phyloP scores from a whole-genome alignment of 1,140 invertebrate genomes.

The Holotrichia oblita region DNA sequence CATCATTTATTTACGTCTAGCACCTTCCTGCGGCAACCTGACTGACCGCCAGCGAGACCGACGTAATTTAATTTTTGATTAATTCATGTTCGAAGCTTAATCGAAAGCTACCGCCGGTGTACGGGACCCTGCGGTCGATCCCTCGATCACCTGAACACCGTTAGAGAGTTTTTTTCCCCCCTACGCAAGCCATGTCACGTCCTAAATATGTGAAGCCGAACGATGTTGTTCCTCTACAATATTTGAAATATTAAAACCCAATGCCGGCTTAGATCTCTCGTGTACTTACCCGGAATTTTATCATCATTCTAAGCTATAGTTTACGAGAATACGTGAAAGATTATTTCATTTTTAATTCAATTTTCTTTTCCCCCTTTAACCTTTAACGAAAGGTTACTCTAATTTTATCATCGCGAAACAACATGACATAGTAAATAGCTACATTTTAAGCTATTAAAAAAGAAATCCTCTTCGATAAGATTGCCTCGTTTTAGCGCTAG shows the following conservation, averaged over 20 bases:
- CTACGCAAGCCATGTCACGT: neutral
- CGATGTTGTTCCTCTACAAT: neutral
- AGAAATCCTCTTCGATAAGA: too few species aligned
- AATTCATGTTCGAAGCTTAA: slow-evolving; percentile 1
- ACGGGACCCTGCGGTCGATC: neutral
- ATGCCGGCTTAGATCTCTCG: neutral
- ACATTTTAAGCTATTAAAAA: too few species aligned
- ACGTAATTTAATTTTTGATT: neutral
- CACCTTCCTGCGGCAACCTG: neutral
- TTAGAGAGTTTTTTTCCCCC: neutral
- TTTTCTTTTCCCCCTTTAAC: too few species aligned
- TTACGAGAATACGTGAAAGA: too few species aligned
- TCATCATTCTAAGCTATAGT: too few species aligned
- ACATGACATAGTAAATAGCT: too few species aligned
- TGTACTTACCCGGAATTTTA: neutral
- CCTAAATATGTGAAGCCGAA: neutral
- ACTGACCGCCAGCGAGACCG: neutral
- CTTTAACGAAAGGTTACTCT: too few species aligned
- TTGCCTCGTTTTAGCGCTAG: too few species aligned
- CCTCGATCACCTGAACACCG: neutral
- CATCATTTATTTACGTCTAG: neutral
- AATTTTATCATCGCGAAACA: too few species aligned
- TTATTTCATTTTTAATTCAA: too few species aligned
- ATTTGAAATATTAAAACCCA: slow-evolving; percentile 6
- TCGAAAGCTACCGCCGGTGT: neutral